Evolutionary conservation across 2,113 vertebrate genomes (phyloP).

Genomic region (Rhinopomastus cyanomelas): DNA sequence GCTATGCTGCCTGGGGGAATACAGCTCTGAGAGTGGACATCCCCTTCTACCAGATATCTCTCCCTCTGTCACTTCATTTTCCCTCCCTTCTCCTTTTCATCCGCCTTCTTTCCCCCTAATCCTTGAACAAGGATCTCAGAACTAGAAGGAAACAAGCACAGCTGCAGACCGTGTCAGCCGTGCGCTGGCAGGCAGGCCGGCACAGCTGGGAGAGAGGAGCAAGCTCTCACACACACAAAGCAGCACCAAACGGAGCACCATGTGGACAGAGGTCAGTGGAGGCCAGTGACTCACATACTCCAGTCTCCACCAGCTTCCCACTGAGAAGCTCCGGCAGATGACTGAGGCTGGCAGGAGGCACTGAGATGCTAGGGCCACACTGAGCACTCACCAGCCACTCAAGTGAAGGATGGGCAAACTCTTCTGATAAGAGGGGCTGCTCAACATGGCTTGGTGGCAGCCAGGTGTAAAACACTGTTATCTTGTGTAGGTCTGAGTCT

Average conservation of each 20-base stretch:
- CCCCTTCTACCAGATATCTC: background rate
- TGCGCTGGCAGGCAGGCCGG: constrained; percentile 46
- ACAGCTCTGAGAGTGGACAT: background rate
- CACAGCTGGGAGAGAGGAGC: constrained; percentile 66
- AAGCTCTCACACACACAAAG: constrained; percentile 52
- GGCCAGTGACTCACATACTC: constrained; percentile 2
- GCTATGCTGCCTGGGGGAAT: background rate
- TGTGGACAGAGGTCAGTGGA: constrained; percentile 33
- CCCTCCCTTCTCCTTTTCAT: background rate
- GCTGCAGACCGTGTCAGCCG: constrained; percentile 37
- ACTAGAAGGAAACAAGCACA: constrained; percentile 27
- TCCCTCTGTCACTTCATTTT: background rate
- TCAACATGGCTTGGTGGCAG: background rate
- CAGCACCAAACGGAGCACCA: constrained; percentile 18
- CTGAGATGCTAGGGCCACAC: background rate
- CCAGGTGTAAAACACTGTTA: background rate
- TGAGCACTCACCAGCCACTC: background rate
- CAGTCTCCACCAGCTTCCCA: background rate
- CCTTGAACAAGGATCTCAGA: constrained; percentile 23
- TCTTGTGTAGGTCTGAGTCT: background rate
- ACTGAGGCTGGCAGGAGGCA: background rate
- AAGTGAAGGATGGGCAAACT: background rate
- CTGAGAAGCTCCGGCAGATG: background rate
- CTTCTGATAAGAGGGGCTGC: background rate
- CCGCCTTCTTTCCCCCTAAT: background rate